These are phyloP conservation scores for Campylorhamphus procurvoides DNA, from an alignment of 2,113 vertebrate genomes.

Conservation along the genomic window DNA sequence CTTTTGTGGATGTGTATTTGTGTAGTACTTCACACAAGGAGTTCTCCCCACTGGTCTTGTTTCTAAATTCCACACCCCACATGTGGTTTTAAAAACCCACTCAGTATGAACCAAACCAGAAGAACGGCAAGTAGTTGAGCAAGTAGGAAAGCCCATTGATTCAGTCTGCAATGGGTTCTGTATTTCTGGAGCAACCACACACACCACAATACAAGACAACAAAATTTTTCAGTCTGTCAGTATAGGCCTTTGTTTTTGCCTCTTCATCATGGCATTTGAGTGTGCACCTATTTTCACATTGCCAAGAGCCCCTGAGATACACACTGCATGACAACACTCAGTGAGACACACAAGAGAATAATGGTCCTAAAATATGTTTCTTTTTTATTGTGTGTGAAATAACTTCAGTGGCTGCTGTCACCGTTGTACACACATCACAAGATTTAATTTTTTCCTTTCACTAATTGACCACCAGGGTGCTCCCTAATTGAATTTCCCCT, in stretches of 20 bases:
- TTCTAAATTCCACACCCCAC: background rate
- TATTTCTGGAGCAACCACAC: background rate
- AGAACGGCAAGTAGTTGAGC: background rate
- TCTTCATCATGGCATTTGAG: background rate
- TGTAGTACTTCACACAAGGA: background rate
- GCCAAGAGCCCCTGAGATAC: background rate
- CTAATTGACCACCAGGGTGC: background rate
- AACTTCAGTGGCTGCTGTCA: background rate
- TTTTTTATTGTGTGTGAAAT: background rate
- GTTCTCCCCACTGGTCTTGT: background rate
- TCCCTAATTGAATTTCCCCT: conserved; percentile 21
- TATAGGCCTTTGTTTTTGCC: background rate
- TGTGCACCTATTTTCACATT: background rate
- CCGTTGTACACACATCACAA: background rate
- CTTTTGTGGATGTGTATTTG: background rate
- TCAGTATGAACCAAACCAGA: background rate
- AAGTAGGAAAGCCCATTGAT: background rate
- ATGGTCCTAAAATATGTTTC: background rate
- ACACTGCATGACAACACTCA: fast-evolving
- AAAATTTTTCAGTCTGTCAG: background rate
- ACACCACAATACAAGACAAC: background rate
- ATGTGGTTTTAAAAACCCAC: background rate
- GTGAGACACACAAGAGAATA: background rate
- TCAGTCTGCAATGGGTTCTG: background rate
- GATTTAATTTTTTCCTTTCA: background rate